A percentile compares a stretch with the other conserved stretches of the same genome.
These are phyloP conservation scores for Sipha flava DNA, from an alignment of 1,140 invertebrate species.

Conservation along the genomic window DNA sequence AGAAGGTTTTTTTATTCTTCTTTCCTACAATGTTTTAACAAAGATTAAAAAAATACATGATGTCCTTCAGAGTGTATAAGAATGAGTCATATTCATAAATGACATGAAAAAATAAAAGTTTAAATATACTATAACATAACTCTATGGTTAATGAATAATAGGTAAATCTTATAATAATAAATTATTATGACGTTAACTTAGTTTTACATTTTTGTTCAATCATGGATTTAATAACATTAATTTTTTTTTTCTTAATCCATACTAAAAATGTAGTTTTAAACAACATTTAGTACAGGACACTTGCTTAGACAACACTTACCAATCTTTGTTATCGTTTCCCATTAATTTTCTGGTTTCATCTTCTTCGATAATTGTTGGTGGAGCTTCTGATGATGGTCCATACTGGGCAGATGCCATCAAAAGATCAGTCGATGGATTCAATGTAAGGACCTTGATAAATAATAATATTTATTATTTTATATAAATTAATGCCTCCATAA, in stretches of 20 bases:
- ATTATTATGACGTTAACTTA: neutral
- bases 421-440: slow-evolving; percentile 62
- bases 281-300: neutral
- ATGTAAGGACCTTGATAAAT: slow-evolving; percentile 41
- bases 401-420: slow-evolving; percentile 58
- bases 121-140: neutral
- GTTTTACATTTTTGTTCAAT: neutral
- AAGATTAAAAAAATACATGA: neutral
- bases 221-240: neutral
- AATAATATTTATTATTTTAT: neutral
- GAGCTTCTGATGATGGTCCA: slow-evolving; percentile 58
- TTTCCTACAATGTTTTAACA: neutral
- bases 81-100: neutral
- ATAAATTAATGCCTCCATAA: neutral
- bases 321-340: slow-evolving; percentile 56
- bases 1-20: neutral
- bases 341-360: slow-evolving; percentile 58
- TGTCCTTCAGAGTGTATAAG: slow-evolving; percentile 1
- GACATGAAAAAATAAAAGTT: neutral
- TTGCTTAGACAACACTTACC: slow-evolving; percentile 44
- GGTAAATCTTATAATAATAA: neutral
- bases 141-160: neutral
- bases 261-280: neutral
- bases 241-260: neutral
- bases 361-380: slow-evolving; percentile 49